Conservation (phyloP, 2,797 vertebrate species). For the Phalanger gymnotis region DNA sequence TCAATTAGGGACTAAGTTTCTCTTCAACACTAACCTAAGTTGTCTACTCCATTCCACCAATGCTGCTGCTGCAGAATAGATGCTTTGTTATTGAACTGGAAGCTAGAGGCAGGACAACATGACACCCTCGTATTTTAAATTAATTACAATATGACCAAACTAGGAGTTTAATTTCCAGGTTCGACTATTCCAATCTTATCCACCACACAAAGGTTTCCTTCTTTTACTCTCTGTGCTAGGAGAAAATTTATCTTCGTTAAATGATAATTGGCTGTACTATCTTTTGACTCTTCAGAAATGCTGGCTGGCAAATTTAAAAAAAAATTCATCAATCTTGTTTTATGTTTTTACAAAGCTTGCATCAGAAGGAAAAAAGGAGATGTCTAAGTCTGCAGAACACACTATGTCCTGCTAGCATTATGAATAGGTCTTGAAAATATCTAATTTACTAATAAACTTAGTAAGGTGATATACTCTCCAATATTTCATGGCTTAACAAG, state of each 20-base stretch:
- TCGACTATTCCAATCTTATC: not conserved
- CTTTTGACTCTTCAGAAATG: constrained; percentile 81
- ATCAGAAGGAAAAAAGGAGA: constrained; percentile 63
- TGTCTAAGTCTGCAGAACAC: constrained; percentile 47
- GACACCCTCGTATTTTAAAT: constrained; percentile 50
- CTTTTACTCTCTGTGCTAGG: constrained; percentile 45
- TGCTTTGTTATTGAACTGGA: not conserved
- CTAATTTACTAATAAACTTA: constrained; percentile 72
- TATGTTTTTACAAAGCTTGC: constrained; percentile 67
- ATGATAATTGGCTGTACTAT: constrained; percentile 81
- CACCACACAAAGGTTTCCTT: not conserved
- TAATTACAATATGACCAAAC: constrained; percentile 59
- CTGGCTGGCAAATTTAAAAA: constrained; percentile 74
- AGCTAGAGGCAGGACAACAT: not conserved
- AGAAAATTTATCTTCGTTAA: constrained; percentile 80
- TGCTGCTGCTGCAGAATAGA: not conserved
- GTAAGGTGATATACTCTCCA: constrained; percentile 21
- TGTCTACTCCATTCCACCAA: not conserved
- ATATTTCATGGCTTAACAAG: constrained; percentile 50
- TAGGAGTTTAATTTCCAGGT: constrained; percentile 68
- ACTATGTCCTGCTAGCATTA: constrained; percentile 6
- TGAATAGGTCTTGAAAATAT: constrained; percentile 53
- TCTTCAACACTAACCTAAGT: not conserved
- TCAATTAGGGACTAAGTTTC: not conserved
- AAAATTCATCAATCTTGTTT: constrained; percentile 79